Conservation (phyloP, 1,140 invertebrate genomes). For the Euglossa dilemma region DNA sequence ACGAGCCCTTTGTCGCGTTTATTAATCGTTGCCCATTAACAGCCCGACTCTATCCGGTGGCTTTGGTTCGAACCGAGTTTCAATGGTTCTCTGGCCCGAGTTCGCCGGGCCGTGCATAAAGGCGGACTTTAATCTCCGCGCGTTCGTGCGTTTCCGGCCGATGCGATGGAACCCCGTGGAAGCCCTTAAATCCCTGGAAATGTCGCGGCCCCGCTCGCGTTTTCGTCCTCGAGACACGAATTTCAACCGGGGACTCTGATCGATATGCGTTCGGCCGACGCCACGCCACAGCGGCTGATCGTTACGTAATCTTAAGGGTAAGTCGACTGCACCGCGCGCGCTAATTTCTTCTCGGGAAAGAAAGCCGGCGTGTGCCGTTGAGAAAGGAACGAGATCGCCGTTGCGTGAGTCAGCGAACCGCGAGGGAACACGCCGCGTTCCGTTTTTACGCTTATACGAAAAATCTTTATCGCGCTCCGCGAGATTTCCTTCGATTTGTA, state of each 20-base stretch:
- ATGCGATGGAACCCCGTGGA: slow-evolving; percentile 19
- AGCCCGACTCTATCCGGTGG: neutral
- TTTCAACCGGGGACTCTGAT: slow-evolving; percentile 23
- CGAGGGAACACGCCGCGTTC: neutral
- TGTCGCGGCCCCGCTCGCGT: neutral
- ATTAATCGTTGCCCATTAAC: slow-evolving; percentile 21
- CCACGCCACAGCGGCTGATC: slow-evolving; percentile 23
- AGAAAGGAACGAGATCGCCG: neutral
- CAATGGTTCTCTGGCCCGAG: neutral
- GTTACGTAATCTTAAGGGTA: slow-evolving; percentile 38
- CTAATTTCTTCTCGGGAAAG: slow-evolving; percentile 31
- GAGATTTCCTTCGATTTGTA: neutral
- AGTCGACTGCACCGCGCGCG: neutral
- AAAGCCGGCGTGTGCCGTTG: neutral
- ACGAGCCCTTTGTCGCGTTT: neutral
- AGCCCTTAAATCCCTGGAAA: slow-evolving; percentile 45
- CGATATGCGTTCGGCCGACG: slow-evolving; percentile 32
- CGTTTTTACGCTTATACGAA: neutral
- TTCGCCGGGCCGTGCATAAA: neutral
- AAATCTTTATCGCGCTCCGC: neutral
- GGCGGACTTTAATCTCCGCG: slow-evolving; percentile 20
- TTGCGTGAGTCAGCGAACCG: neutral
- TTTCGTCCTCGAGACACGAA: slow-evolving; percentile 20
- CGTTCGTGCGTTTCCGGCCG: neutral
- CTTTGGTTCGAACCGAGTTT: neutral